These are phyloP conservation scores for Syrrhaptes paradoxus DNA, from an alignment of 2,113 vertebrate species.

Conservation along the genomic window DNA sequence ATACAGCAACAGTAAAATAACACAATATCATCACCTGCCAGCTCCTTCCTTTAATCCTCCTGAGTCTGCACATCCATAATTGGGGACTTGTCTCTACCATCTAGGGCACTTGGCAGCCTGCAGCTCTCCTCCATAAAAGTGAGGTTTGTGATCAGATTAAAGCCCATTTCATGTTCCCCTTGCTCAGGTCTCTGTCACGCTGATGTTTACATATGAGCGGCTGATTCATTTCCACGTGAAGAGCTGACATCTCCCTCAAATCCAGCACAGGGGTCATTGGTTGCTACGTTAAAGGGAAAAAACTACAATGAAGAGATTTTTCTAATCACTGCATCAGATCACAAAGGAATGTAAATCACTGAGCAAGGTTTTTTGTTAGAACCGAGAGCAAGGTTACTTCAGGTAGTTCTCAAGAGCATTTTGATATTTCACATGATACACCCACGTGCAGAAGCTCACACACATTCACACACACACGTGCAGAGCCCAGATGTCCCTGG, in stretches of 20 bases:
- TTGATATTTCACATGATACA: not conserved
- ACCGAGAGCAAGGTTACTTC: constrained; percentile 14
- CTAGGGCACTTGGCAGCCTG: not conserved
- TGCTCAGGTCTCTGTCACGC: not conserved
- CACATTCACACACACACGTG: not conserved
- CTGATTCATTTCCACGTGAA: constrained; percentile 64
- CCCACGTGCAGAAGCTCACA: not conserved
- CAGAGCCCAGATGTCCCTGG: rapidly evolving
- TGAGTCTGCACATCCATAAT: not conserved
- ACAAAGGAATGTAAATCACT: constrained; percentile 60
- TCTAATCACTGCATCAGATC: constrained; percentile 55
- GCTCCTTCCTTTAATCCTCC: constrained; percentile 9
- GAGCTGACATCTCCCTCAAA: constrained; percentile 28
- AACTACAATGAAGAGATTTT: constrained; percentile 22
- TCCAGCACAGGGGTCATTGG: not conserved
- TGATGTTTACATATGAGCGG: not conserved
- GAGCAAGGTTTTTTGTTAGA: not conserved
- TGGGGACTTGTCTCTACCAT: constrained; percentile 12
- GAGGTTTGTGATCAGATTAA: constrained; percentile 40
- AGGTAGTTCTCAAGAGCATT: not conserved
- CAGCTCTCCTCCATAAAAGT: not conserved
- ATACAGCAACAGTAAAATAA: not conserved
- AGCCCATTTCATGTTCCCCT: constrained; percentile 36
- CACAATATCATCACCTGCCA: not conserved
- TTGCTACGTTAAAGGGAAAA: constrained; percentile 29